A percentile compares a stretch with the other conserved stretches of the same genome.
Evolutionary conservation across 2,113 vertebrate species (phyloP).

Genomic region (Phylloscopus trochilus): DNA sequence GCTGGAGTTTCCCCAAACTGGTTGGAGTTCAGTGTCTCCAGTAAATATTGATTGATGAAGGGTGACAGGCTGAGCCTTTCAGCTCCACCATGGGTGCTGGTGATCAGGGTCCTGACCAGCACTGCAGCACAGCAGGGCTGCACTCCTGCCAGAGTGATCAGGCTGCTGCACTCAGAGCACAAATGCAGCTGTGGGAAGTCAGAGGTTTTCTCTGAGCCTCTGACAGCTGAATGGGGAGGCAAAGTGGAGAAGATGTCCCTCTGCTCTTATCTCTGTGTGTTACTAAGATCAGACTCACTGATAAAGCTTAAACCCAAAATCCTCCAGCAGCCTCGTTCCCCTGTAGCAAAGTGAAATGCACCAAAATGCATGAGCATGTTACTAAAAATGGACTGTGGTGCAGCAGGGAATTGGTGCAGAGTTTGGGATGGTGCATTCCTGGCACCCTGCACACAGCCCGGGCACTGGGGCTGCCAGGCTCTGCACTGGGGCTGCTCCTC

Average conservation of each 20-base stretch:
- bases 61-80: background rate
- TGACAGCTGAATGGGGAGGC: background rate
- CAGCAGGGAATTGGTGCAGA: constrained; percentile 29
- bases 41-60: background rate
- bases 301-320: background rate
- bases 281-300: background rate
- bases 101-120: background rate
- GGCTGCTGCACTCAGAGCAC: background rate
- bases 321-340: background rate
- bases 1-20: background rate
- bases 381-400: constrained; percentile 22
- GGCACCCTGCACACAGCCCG: background rate
- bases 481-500: background rate
- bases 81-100: background rate
- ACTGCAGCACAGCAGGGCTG: constrained; percentile 16
- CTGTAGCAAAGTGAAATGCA: background rate
- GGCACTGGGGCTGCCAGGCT: background rate
- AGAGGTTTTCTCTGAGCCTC: background rate
- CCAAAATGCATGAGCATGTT: background rate
- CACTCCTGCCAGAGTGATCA: background rate
- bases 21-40: background rate
- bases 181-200: background rate
- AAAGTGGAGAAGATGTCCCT: background rate
- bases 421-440: background rate
- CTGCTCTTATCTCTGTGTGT: background rate